phyloP scores from a whole-genome alignment of 2,113 vertebrate genomes.

The Leptosomus discolor region DNA sequence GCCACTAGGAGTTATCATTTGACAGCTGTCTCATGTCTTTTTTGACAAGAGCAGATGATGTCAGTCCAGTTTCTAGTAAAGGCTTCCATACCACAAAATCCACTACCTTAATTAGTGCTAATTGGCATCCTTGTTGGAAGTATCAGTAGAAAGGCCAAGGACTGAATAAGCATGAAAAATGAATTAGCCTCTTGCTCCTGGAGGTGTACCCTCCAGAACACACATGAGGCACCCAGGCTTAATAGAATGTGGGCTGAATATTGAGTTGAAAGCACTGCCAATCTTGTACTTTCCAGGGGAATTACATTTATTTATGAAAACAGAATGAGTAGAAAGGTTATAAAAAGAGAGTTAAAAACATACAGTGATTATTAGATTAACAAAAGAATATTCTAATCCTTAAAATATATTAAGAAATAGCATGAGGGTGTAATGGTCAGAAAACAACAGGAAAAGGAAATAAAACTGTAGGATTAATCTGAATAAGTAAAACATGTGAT shows the following conservation, averaged over 20 bases:
- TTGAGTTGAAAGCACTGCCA: background rate
- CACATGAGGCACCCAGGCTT: background rate
- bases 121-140: constrained; percentile 4
- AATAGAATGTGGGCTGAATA: background rate
- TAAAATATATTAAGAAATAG: background rate
- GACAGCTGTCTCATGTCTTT: background rate
- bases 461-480: background rate
- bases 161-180: background rate
- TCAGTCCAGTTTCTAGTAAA: background rate
- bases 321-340: background rate
- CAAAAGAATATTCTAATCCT: background rate
- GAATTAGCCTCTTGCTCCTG: background rate
- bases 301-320: background rate
- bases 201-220: background rate
- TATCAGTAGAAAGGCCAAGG: constrained; percentile 2
- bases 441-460: background rate
- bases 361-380: background rate
- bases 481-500: background rate
- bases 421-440: background rate
- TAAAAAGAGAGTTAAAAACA: background rate
- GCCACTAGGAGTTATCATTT: background rate
- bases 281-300: background rate
- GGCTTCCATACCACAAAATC: background rate
- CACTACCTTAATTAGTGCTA: background rate
- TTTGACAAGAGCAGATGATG: background rate